These are phyloP conservation scores for Eleginops maclovinus DNA, from an alignment of 2,113 vertebrate species.

Conservation along the genomic window DNA sequence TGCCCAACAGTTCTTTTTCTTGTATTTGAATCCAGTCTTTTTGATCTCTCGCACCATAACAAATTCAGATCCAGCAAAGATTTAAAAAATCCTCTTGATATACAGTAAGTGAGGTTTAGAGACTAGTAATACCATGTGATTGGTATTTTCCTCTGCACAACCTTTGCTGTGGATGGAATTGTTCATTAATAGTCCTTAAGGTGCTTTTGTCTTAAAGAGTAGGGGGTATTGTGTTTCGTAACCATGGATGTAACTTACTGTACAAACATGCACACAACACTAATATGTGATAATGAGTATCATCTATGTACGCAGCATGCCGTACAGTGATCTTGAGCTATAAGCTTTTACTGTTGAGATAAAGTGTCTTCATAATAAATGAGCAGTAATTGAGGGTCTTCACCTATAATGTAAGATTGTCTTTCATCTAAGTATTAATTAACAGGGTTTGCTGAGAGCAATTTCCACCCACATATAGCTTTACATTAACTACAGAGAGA, in stretches of 20 bases:
- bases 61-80: not conserved
- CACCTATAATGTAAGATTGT: conserved; percentile 20
- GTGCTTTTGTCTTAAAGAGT: too few relatives aligned
- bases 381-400: conserved; percentile 63
- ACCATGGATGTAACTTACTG: conserved; percentile 3
- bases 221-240: not conserved
- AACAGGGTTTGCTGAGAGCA: conserved; percentile 52
- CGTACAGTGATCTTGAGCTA: conserved; percentile 9
- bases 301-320: not conserved
- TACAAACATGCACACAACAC: not conserved
- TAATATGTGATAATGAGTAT: not conserved
- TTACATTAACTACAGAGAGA: conserved; percentile 39
- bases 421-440: conserved; percentile 54
- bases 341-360: not conserved
- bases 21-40: not conserved
- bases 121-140: not conserved
- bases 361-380: conserved; percentile 17
- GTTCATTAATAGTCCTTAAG: too few relatives aligned
- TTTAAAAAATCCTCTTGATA: not conserved
- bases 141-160: not conserved
- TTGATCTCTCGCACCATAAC: not conserved
- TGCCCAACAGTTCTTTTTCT: not conserved
- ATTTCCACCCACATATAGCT: conserved; percentile 47
- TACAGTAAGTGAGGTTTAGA: not conserved
- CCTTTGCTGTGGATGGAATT: too few relatives aligned